Percentiles rank a stretch among this genome's conserved stretches.
phyloP scores from a whole-genome alignment of 1,140 invertebrate genomes.

The Daktulosphaira vitifoliae region DNA sequence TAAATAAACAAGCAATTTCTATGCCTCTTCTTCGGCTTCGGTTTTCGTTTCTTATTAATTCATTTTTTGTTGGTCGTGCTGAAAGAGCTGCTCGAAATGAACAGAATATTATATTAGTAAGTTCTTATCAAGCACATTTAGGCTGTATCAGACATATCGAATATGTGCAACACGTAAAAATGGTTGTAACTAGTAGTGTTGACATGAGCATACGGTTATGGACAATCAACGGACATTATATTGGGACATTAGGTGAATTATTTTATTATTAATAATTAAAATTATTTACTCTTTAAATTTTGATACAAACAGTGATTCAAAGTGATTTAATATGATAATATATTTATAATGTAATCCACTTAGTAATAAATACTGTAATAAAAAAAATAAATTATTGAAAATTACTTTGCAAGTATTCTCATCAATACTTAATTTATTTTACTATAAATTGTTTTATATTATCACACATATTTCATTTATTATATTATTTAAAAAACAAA shows the following conservation, averaged over 20 bases:
- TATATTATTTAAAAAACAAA: too few relatives aligned
- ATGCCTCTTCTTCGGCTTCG: neutral
- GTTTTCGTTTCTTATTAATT: neutral
- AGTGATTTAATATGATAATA: too few relatives aligned
- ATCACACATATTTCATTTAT: too few relatives aligned
- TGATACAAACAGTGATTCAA: too few relatives aligned
- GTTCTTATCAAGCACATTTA: neutral
- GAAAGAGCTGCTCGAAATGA: neutral
- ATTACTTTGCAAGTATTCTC: too few relatives aligned
- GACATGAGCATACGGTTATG: neutral
- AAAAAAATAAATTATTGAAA: too few relatives aligned
- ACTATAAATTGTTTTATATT: too few relatives aligned
- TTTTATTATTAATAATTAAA: too few relatives aligned
- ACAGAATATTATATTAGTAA: neutral
- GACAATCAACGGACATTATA: slow-evolving; percentile 1
- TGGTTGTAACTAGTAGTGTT: neutral
- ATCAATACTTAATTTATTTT: too few relatives aligned
- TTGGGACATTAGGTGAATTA: slow-evolving; percentile 6
- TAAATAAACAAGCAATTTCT: neutral
- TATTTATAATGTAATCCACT: too few relatives aligned
- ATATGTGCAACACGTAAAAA: neutral
- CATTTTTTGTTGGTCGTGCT: neutral
- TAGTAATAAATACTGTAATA: too few relatives aligned
- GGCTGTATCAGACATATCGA: neutral
- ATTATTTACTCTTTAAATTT: too few relatives aligned